phyloP scores from a whole-genome alignment of 1,140 invertebrate species.

The Rhyzopertha dominica region DNA sequence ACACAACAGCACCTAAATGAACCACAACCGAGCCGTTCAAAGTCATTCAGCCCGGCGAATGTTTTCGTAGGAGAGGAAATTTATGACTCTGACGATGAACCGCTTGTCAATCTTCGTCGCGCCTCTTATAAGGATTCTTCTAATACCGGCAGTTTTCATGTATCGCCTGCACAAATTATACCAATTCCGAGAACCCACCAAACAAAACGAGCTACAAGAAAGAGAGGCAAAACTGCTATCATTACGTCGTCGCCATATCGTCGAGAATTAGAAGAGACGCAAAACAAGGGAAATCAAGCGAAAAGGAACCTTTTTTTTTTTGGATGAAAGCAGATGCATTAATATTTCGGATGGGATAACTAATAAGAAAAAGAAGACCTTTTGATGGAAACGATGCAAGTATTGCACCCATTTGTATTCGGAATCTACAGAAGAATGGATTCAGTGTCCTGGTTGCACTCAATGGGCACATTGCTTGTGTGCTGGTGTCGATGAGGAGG shows the following conservation, averaged over 20 bases:
- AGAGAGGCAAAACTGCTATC: not conserved
- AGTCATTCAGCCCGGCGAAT: no score
- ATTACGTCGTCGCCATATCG: not conserved
- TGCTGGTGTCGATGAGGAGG: not conserved
- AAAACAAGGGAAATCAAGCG: not conserved
- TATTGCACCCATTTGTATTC: not conserved
- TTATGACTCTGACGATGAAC: not conserved
- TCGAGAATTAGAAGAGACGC: not conserved
- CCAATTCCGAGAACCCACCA: not conserved
- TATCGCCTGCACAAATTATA: not conserved
- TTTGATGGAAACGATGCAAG: not conserved
- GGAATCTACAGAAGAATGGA: not conserved
- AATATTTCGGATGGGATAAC: not conserved
- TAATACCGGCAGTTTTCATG: not conserved
- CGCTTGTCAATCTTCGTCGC: not conserved
- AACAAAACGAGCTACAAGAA: not conserved
- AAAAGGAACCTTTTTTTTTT: not conserved
- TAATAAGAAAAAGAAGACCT: not conserved
- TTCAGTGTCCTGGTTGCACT: not conserved
- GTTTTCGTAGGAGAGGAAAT: not conserved
- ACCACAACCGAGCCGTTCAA: no score
- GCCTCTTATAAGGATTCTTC: conserved; percentile 1
- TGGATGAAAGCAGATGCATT: not conserved
- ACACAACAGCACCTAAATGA: no score
- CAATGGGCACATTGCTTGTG: not conserved